Evolutionary conservation across 2,797 vertebrate genomes (phyloP).

Genomic region (Channallabes apus): DNA sequence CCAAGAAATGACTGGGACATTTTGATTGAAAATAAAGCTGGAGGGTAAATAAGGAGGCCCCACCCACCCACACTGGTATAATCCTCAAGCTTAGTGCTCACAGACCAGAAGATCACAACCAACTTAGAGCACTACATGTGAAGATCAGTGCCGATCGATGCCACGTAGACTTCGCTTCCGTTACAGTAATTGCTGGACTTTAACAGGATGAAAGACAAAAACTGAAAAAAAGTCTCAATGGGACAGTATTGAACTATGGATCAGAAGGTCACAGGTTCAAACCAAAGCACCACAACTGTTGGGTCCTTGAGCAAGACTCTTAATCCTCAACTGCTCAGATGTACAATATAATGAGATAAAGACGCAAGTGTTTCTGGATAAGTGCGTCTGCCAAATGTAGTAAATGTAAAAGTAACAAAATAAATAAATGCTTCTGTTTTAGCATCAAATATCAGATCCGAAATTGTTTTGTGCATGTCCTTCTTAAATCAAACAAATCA

Average conservation of each 20-base stretch:
- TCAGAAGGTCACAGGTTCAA: no score
- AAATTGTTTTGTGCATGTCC: background rate
- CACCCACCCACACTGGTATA: background rate
- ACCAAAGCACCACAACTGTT: no score
- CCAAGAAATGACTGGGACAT: background rate
- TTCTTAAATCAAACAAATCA: background rate
- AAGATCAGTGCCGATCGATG: background rate
- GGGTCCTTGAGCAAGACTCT: no score
- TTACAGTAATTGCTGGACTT: background rate
- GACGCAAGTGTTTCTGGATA: no score
- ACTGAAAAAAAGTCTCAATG: background rate
- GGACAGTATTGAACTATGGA: no score
- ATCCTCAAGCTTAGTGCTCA: background rate
- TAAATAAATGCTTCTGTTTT: no score
- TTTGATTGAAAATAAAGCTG: background rate
- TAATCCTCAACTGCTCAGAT: no score
- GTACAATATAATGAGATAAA: no score
- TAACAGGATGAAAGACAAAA: background rate
- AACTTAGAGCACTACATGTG: background rate
- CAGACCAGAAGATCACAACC: background rate
- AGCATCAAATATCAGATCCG: background rate
- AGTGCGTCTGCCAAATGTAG: no score
- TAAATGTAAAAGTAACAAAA: no score
- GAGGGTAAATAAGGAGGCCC: background rate
- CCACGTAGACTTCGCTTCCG: background rate